Base-by-base conservation (phyloP, 2,888 invertebrate species). In the Melitaea athalia region DNA sequence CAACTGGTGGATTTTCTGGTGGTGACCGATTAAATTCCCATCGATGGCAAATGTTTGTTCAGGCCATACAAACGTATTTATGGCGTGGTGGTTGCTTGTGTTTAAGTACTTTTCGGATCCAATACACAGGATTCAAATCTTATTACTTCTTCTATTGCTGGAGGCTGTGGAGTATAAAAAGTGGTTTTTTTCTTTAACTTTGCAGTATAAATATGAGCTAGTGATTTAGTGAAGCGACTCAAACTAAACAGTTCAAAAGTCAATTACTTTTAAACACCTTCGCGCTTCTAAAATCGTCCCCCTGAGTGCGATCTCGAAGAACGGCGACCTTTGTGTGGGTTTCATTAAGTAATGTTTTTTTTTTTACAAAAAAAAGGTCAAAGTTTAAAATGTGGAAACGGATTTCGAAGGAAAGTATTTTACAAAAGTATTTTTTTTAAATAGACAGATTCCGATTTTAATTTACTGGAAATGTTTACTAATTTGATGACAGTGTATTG, bases 211-310 rank as follows among this genome's bases (percentile, higher is more conserved):
- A 52, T 33, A 31, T 33, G 45, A 45, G 45, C 11, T 14, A 14
- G 31, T n/a, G n/a, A n/a, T n/a, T n/a, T n/a, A n/a, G n/a, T 55
- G 12, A 24, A 31, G 12, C n/a, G 43, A 57, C 31, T 15, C 12
- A 33, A 33, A 17, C n/a, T 47, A 14, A 47, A 55, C 12, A 45
- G 45, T 42, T 47, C 63, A 63, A 63, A 63, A 63, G 63, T 55
- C 55, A 63, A 57, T 63, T 63, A 55, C 47, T 55, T 63, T 45
- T 45, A 15, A 63, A 63, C 47, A 43, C 60, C 47, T 47, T 24
- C 47, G 33, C 55, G 55, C 47, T 42, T 45, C 55, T 55, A 7
- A 45, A 55, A 63, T 63, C 47, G 55, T 15, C 24, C 63, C 3
- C n/a, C 11, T 7, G 55, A 55, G 63, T 33, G 52, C 47, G 17